Evolutionary conservation across 2,797 vertebrate species (phyloP), one percentile per base, ranked within the genome.

Genomic region (Pantherophis vulpinus): DNA sequence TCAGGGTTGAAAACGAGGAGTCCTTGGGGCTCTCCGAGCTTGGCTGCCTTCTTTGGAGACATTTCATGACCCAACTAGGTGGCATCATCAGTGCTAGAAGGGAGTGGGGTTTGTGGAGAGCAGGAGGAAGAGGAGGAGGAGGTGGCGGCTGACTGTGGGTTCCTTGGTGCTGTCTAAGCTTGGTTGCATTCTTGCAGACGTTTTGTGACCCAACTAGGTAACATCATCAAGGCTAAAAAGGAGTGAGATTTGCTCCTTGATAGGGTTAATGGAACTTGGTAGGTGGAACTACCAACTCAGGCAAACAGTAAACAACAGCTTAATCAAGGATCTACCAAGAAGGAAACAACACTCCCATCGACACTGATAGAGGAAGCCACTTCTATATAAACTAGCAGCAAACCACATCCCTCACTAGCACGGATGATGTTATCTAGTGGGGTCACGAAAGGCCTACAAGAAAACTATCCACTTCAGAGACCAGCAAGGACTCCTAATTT

Each of bases 321-420:
- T 16, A n/a, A 14, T n/a, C 63, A 66, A 61, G 23, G 25, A 61
- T 11, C 25, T 61, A 61, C 60, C 9, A 11, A 61, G 25, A 61
- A 10, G 25, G 27, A 61, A 27, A 61, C 25, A 61, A 70, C 5
- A 6, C 63, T 70, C 29, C 63, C 29, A 70, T 14, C 2, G 8
- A 25, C 60, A 25, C 23, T 60, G 59, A 25, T 18, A 27, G 60
- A 61, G 60, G 5, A n/a, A 66, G 29, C 63, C 29, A 2, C 29
- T n/a, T 66, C 29, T n/a, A 16, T 6, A 16, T 66, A 6, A n/a
- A 66, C 63, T 12, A 1, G 14, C 0, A 66, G 63, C 29, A n/a
- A n/a, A 66, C 12, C 27, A 0, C 27, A 1, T 3, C 0, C 61
- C 11, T 1, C 9, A n/a, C 61, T 14, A 66, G 63, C 11, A 0